Base-by-base conservation (phyloP, 2,888 invertebrate genomes). In the Cetonia aurata region DNA sequence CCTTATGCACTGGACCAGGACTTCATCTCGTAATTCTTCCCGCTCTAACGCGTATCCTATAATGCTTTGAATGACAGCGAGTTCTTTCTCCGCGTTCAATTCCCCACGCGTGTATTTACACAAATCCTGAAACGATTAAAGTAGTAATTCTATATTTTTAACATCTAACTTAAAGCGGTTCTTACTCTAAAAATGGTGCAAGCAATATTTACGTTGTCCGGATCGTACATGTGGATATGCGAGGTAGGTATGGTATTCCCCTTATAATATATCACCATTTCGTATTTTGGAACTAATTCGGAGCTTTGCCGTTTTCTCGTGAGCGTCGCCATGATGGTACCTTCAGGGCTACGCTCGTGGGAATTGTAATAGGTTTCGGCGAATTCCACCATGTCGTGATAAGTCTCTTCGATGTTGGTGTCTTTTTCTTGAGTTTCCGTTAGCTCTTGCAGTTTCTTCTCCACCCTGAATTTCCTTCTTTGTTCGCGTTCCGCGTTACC, bases 191-290 rank as follows among this genome's bases (percentile, higher is more conserved):
- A 98, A 74, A 96, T 93, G 75, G 90, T 92, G 79, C 96, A 96
- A 3, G 97, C 96, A 0, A 96, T 89, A 60, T 93, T 91, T 44
- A 96, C 91, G 83, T 97, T 97, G 82, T 97, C 96, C 0, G 96
- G 96, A 86, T 98, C 97, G 82, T 96, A 96, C 87, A 98, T 90
- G 80, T 96, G 96, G 79, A 98, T 93, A 84, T 97, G 97, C 0
- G 97, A 96, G 65, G 94, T 95, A 0, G 96, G 95, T 77, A 98
- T 97, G 70, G 92, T 91, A 79, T 93, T 93, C 52, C 92, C 93
- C 81, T 95, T 94, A 82, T 94, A 94, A 82, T 93, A 97, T 0
- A 92, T 92, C 19, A 96, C 91, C 96, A 98, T 96, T 83, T 98
- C 96, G 79, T 94, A 93, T 80, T 96, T 96, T 3, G 95, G 94